Conservation (phyloP, 2,888 invertebrate genomes). For the Coelinius sp. region DNA sequence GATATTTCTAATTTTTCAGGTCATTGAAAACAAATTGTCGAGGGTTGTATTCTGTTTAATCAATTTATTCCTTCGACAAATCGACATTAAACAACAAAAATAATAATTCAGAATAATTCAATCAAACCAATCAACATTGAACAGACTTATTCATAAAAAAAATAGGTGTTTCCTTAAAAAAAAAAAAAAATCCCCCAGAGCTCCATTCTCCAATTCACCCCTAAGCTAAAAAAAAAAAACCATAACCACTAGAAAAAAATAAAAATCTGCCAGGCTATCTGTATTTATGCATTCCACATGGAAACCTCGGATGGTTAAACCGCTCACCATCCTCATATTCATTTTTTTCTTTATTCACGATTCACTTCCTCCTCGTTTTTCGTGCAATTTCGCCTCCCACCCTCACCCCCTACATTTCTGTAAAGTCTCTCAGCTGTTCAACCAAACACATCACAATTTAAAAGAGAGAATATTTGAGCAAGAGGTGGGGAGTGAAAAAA, state of each 20-base stretch:
- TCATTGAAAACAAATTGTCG: background rate
- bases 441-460: conserved; percentile 32
- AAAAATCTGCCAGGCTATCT: background rate
- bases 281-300: conserved; percentile 36
- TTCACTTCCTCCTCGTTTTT: conserved; percentile 24
- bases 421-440: conserved; percentile 39
- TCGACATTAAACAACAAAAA: no score
- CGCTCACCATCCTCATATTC: conserved; percentile 16
- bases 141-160: background rate
- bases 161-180: background rate
- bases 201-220: background rate
- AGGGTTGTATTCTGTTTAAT: no score
- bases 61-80: no score
- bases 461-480: conserved; percentile 55
- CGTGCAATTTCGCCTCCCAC: conserved; percentile 8
- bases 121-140: background rate
- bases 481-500: conserved; percentile 9
- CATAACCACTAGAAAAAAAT: background rate
- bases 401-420: conserved; percentile 15
- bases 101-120: background rate
- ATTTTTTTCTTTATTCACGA: conserved; percentile 26
- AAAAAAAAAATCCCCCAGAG: background rate
- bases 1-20: background rate
- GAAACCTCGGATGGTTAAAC: conserved; percentile 34
- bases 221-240: conserved; percentile 8